These are phyloP conservation scores for Ornithoptera priamus DNA, from an alignment of 2,888 invertebrate genomes.

Conservation along the genomic window DNA sequence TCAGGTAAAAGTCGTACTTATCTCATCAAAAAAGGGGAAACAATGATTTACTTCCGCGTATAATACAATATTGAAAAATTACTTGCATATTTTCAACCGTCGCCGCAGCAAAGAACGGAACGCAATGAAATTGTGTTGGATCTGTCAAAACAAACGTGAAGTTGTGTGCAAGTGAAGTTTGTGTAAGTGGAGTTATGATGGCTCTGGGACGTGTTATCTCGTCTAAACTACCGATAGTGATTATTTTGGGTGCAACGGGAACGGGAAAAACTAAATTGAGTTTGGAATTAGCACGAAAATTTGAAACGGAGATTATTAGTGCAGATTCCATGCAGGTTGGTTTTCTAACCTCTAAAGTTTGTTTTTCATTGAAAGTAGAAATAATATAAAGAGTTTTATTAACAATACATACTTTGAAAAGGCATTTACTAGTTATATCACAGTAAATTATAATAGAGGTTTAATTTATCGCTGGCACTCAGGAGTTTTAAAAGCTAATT, in stretches of 20 bases:
- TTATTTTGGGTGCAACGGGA: constrained; percentile 97
- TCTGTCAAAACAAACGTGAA: constrained; percentile 66
- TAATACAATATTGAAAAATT: neutral
- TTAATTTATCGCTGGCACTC: too few species aligned
- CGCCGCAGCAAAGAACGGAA: constrained; percentile 36
- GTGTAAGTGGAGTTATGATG: constrained; percentile 55
- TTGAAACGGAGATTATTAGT: constrained; percentile 95
- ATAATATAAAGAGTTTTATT: too few species aligned
- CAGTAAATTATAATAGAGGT: too few species aligned
- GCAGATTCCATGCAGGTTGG: constrained; percentile 99
- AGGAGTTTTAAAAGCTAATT: too few species aligned
- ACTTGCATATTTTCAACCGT: constrained; percentile 2
- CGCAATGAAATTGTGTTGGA: constrained; percentile 30
- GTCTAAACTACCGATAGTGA: constrained; percentile 84
- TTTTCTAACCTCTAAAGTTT: constrained; percentile 24
- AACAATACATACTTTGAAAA: too few species aligned
- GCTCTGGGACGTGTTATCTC: constrained; percentile 64
- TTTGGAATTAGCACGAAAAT: constrained; percentile 92
- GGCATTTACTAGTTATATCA: too few species aligned
- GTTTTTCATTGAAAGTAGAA: neutral
- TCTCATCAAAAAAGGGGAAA: constrained; percentile 2
- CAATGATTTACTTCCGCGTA: neutral
- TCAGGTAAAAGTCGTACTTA: too few species aligned
- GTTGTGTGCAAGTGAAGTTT: constrained; percentile 59
- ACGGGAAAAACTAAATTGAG: constrained; percentile 98